A percentile compares a stretch with the other conserved stretches of the same genome.
Conservation (phyloP, 53 echinoderm and acorn worm genomes). For the Luidia sarsii region DNA sequence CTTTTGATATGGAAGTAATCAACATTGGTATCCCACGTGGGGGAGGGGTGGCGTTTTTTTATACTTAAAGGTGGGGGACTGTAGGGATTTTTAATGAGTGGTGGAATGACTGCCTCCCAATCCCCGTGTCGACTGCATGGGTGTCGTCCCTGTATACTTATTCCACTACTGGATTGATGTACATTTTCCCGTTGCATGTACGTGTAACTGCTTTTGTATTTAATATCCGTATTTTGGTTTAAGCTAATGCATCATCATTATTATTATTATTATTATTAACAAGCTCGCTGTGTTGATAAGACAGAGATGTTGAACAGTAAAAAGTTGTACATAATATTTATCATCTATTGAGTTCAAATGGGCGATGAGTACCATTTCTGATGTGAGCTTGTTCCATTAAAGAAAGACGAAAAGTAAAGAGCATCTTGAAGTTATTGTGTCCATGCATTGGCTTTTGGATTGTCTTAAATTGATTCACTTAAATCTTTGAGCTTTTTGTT, state of each 20-base stretch:
- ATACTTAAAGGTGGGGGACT: no score
- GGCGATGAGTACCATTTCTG: constrained; percentile 12
- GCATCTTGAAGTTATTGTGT: neutral
- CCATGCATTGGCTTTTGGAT: neutral
- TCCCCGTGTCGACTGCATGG: no score
- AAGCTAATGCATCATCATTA: constrained; percentile 9
- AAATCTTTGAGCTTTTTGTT: constrained; percentile 11
- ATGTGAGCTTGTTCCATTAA: constrained; percentile 30
- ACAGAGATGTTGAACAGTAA: constrained; percentile 22
- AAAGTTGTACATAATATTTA: constrained; percentile 56
- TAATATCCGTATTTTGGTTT: neutral
- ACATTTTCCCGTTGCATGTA: constrained; percentile 13
- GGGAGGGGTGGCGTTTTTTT: no score
- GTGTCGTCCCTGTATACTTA: no score
- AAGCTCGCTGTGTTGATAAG: constrained; percentile 21
- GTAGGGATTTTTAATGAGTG: no score
- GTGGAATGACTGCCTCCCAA: no score
- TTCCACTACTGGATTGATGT: no score
- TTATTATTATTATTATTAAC: no score
- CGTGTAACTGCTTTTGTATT: constrained; percentile 37
- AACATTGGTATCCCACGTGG: no score
- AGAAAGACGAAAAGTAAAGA: constrained; percentile 24
- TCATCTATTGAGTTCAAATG: constrained; percentile 7
- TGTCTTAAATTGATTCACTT: neutral
- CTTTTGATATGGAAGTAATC: no score